phyloP scores from a whole-genome alignment of 1,140 invertebrate species.

The Popillia japonica region DNA sequence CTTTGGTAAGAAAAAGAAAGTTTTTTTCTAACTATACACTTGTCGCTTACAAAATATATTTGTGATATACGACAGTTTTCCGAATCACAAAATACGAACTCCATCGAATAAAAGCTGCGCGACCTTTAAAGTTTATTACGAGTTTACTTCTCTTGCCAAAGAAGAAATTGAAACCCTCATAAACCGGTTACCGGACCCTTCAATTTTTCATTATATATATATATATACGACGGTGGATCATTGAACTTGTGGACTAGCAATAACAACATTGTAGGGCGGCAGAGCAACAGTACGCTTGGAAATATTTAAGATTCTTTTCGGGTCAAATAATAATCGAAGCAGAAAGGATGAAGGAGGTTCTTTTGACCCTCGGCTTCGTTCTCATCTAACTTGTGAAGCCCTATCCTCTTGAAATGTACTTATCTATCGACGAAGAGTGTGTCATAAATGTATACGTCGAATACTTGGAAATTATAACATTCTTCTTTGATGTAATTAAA shows the following conservation, averaged over 20 bases:
- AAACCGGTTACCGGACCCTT: slow-evolving; percentile 16
- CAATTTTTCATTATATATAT: slow-evolving; percentile 7
- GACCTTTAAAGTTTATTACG: slow-evolving; percentile 17
- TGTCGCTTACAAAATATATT: no score
- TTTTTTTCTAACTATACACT: no score
- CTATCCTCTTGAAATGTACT: not conserved
- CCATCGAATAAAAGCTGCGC: not conserved
- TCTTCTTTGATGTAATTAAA: slow-evolving; percentile 12
- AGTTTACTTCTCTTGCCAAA: slow-evolving; percentile 8
- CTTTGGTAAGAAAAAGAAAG: no score
- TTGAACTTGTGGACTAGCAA: slow-evolving; percentile 21
- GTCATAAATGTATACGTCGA: not conserved
- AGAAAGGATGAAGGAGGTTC: slow-evolving; percentile 15
- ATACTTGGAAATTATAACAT: slow-evolving; percentile 16
- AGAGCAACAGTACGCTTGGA: not conserved
- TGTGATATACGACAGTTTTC: no score
- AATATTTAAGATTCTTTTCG: slow-evolving; percentile 27
- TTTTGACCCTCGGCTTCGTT: not conserved
- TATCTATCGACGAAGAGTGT: not conserved
- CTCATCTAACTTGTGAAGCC: not conserved
- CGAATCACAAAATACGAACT: slow-evolving; percentile 6
- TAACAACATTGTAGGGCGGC: not conserved
- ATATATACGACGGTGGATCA: not conserved
- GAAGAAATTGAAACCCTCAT: slow-evolving; percentile 15
- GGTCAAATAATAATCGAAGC: slow-evolving; percentile 23